These are phyloP conservation scores for Sinonovacula constricta DNA, from an alignment of 1,140 invertebrate genomes.

Conservation along the genomic window DNA sequence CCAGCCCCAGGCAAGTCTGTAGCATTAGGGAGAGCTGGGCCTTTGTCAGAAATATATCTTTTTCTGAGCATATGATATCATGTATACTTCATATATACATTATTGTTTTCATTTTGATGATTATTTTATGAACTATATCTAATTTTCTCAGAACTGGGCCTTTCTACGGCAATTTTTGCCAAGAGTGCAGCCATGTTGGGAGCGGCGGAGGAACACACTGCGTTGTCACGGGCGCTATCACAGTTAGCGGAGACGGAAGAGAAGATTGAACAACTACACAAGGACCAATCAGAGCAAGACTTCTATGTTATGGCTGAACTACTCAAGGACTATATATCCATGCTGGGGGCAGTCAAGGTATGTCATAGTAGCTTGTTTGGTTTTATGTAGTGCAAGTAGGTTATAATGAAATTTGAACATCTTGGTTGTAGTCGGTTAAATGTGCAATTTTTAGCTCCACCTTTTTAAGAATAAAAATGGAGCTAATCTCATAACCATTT, in stretches of 20 bases:
- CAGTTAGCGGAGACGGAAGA: conserved; percentile 95
- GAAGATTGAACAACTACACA: conserved; percentile 91
- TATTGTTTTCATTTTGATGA: background rate
- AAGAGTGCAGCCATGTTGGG: conserved; percentile 95
- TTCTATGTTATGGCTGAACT: conserved; percentile 95
- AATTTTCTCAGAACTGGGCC: conserved; percentile 85
- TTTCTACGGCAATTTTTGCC: conserved; percentile 88
- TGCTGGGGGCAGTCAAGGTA: conserved; percentile 95
- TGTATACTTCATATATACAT: too few species aligned
- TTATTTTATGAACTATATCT: background rate
- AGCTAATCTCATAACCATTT: too few species aligned
- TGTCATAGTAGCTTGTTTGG: too few species aligned
- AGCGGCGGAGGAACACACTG: conserved; percentile 96
- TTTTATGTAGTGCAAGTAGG: too few species aligned
- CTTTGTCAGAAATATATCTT: too few species aligned
- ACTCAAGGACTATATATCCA: conserved; percentile 95
- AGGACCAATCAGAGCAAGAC: conserved; percentile 96
- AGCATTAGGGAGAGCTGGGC: too few species aligned
- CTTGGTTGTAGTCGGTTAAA: too few species aligned
- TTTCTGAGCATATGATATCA: too few species aligned
- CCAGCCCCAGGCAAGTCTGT: too few species aligned
- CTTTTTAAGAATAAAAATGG: too few species aligned
- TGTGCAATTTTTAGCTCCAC: too few species aligned
- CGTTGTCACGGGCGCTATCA: conserved; percentile 93
- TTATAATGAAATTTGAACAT: too few species aligned